These are phyloP conservation scores for Leptinotarsa tumamoca DNA, from an alignment of 2,888 invertebrate genomes.

Conservation along the genomic window DNA sequence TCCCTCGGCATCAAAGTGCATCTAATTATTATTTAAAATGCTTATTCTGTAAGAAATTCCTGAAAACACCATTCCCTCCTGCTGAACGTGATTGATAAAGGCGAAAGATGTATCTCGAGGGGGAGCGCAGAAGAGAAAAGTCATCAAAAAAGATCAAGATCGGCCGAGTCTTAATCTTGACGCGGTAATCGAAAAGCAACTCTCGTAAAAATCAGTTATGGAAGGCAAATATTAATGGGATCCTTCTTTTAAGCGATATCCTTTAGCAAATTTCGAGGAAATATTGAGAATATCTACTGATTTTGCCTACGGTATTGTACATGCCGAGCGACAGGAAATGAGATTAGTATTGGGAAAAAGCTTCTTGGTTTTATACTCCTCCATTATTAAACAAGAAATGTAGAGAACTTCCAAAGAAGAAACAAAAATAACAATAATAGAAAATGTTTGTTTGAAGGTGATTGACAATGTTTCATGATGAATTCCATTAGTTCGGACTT, in stretches of 20 bases:
- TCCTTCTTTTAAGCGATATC: constrained; percentile 63
- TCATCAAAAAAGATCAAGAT: constrained; percentile 56
- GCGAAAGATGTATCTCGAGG: constrained; percentile 50
- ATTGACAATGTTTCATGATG: too few species aligned
- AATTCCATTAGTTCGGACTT: too few species aligned
- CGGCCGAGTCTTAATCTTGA: constrained; percentile 56
- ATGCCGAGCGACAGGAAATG: background rate
- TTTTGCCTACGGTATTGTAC: constrained; percentile 50
- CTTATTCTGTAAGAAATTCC: constrained; percentile 45
- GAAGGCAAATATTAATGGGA: constrained; percentile 61
- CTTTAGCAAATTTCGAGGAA: constrained; percentile 59
- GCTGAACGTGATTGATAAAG: constrained; percentile 53
- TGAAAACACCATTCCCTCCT: constrained; percentile 36
- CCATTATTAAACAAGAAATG: too few species aligned
- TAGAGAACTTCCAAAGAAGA: too few species aligned
- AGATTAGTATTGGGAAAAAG: too few species aligned
- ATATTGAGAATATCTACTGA: constrained; percentile 63
- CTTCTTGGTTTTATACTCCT: too few species aligned
- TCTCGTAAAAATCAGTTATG: constrained; percentile 49
- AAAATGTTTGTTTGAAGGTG: too few species aligned
- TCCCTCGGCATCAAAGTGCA: constrained; percentile 41
- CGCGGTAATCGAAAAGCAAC: constrained; percentile 61
- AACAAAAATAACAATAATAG: too few species aligned
- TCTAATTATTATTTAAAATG: constrained; percentile 45
- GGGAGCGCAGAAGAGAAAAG: constrained; percentile 50